Percentiles rank a stretch among this genome's conserved stretches.
These are phyloP conservation scores for Conopomorpha cramerella DNA, from an alignment of 1,140 invertebrate genomes.

Conservation along the genomic window DNA sequence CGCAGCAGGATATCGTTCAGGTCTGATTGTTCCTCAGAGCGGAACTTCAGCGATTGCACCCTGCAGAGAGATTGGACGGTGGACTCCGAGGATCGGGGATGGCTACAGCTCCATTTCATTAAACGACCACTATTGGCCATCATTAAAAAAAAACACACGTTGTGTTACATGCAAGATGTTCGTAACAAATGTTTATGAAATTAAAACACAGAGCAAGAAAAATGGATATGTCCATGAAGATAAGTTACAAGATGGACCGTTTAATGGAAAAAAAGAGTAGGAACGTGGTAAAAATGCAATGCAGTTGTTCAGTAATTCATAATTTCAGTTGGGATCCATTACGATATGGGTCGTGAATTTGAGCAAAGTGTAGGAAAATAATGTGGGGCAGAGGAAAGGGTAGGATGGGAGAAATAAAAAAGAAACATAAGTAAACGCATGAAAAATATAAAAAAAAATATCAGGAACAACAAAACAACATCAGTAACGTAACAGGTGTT, in stretches of 20 bases:
- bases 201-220: too few species aligned
- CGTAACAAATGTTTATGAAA: too few species aligned
- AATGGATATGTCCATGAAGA: too few species aligned
- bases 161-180: constrained; percentile 22
- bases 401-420: constrained; percentile 4
- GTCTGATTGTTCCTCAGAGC: constrained; percentile 84
- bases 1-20: constrained; percentile 89
- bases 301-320: too few species aligned
- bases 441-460: constrained; percentile 2
- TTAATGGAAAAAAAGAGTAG: constrained; percentile 4
- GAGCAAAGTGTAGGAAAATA: constrained; percentile 3
- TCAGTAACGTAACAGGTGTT: neutral
- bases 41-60: constrained; percentile 86
- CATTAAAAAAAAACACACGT: constrained; percentile 30
- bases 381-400: constrained; percentile 3
- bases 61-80: constrained; percentile 66
- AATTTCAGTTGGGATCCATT: too few species aligned
- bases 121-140: constrained; percentile 42
- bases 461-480: neutral
- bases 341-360: too few species aligned
- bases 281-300: too few species aligned
- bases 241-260: neutral
- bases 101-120: constrained; percentile 55
- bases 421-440: constrained; percentile 7
- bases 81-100: constrained; percentile 52